Evolutionary conservation across 2,888 invertebrate species (phyloP), one percentile per base, ranked within the genome.

Genomic region (Omphaloscelis lunosa): DNA sequence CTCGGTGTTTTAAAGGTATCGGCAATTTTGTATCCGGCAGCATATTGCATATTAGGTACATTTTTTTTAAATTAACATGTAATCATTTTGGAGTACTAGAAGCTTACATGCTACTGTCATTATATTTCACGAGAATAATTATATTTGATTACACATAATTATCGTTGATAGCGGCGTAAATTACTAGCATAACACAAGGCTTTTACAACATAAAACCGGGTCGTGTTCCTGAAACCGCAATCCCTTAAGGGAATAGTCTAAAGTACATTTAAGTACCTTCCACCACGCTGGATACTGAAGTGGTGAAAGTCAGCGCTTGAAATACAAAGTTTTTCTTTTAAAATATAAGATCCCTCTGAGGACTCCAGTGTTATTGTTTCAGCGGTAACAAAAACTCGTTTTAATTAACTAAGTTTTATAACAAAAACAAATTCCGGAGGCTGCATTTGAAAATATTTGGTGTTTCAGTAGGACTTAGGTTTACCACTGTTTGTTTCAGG

Each of bases 321-420:
- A 82, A 86, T 79, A 77, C 78, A 84, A 88, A 84, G 74, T 88
- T 88, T 80, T 81, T 79, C 82, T 87, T 79, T 66, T 70, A 85
- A 87, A 87, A 88, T 83, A 81, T 70, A 77, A 79, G 78, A 84
- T 80, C 87, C 80, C 88, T 80, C 82, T 84, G 79, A 86, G 83
- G 82, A 81, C 77, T 75, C 77, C 69, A 58, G 75, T 85, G 86
- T 89, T 91, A 91, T 92, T 92, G 91, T 92, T 89, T 84, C 72
- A 83, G 81, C 67, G 86, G 89, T 90, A 91, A 91, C 91, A 88
- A 89, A 92, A 93, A 93, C 91, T 90, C 90, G 89, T 91, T 92
- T 93, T 94, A 93, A 93, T 93, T 93, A 93, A 93, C 89, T 90
- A 93, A 94, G 91, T 94, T 94, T 92, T 89, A 85, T 85, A 89